Evolutionary conservation across 1,140 invertebrate genomes (phyloP).

Genomic region (Calephelis nemesis): DNA sequence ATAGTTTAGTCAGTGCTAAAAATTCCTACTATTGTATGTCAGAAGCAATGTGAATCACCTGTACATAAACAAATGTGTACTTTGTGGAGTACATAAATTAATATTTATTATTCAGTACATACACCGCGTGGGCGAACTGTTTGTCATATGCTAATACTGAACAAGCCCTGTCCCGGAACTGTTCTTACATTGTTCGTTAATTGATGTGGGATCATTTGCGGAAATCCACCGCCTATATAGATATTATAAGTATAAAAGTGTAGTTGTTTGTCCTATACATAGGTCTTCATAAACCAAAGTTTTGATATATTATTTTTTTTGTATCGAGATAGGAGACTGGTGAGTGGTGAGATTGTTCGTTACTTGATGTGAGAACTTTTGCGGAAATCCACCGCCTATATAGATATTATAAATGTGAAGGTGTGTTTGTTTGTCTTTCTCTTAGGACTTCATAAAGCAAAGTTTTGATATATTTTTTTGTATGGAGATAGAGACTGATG

Average conservation of each 20-base stretch:
- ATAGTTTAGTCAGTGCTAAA: too few species aligned
- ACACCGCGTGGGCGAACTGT: constrained; percentile 26
- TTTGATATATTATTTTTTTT: too few species aligned
- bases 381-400: neutral
- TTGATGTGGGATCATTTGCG: neutral
- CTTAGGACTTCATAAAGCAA: too few species aligned
- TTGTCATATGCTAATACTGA: constrained; percentile 30
- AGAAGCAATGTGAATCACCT: neutral
- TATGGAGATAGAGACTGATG: too few species aligned
- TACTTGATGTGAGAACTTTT: neutral
- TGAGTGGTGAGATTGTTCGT: too few species aligned
- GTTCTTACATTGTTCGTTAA: neutral
- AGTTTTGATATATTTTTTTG: too few species aligned
- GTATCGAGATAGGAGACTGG: too few species aligned
- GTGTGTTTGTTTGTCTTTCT: too few species aligned
- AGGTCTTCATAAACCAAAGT: too few species aligned
- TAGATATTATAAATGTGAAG: neutral
- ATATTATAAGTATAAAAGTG: neutral
- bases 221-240: neutral
- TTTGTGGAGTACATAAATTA: neutral
- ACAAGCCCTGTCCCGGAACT: constrained; percentile 3
- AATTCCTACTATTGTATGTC: too few species aligned
- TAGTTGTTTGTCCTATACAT: too few species aligned
- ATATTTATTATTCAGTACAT: constrained; percentile 15
- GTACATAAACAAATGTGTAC: neutral